Base-by-base conservation (phyloP, 2,888 invertebrate species). In the Drosophila mulleri region DNA sequence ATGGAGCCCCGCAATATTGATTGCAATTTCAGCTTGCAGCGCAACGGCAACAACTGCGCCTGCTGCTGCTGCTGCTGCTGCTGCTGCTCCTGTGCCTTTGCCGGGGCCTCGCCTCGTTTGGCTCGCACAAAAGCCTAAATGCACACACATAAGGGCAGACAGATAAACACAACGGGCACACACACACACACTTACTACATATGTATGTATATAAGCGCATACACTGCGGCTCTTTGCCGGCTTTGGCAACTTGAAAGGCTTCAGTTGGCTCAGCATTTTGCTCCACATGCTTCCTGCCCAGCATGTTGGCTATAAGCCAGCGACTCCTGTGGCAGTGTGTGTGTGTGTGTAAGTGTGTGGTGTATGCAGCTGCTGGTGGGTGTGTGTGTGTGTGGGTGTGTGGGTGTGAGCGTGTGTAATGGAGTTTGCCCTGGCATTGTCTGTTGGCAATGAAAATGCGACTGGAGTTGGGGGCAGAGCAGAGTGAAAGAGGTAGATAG, bases 401-500 rank as follows among this genome's bases (percentile, higher is more conserved):
- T 48, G 58, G 23, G 58, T 37, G 57, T 67, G 50, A 39, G 3
- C 16, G 57, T 23, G 65, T 67, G 54, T 66, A 58, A 50, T 83
- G 66, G 59, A 84, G 82, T 81, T 83, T 84, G 75, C 88, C 80
- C 82, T 88, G 88, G 88, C 88, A 88, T 88, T 88, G 88, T 88
- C 84, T 90, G 89, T 89, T 88, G 88, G 90, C 90, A 88, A 90
- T 90, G 88, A 88, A 88, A 88, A 77, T 90, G 78, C 82, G 69
- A 71, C 76, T 54, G 37, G 56, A 32, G 66, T 44, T 23, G 59
- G 50, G 23, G 20, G 0, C 5, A 18, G 8, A 39, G 23, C 39
- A 1, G 29, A 2, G 5, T 8, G n/a, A 23, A 48, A n/a, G 5
- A 29, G 48, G 18, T 44, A 16, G 53, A 35, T 60, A 44, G 23